Evolutionary conservation across 2,888 invertebrate genomes (phyloP).

Genomic region (Euzophera pinguis): DNA sequence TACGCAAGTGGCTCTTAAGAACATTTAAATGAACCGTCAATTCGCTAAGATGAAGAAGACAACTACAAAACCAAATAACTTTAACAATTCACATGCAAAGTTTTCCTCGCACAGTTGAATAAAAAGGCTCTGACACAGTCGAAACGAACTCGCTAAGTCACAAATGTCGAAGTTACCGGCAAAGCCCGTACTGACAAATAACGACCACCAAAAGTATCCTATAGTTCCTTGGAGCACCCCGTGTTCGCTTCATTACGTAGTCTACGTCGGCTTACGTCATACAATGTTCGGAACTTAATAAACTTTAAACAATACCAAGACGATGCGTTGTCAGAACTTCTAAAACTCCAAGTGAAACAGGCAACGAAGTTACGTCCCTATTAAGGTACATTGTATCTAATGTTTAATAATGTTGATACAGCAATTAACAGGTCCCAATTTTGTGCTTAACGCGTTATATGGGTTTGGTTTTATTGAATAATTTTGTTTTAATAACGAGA

Average conservation of each 20-base stretch:
- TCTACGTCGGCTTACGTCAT: constrained; percentile 62
- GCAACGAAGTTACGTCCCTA: constrained; percentile 58
- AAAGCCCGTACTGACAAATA: constrained; percentile 11
- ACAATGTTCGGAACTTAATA: constrained; percentile 70
- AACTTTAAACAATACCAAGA: constrained; percentile 73
- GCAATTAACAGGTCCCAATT: constrained; percentile 9
- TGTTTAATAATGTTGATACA: constrained; percentile 46
- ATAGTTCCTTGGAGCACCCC: constrained; percentile 24
- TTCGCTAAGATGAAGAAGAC: too few relatives aligned
- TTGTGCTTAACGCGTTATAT: not conserved
- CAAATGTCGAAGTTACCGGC: constrained; percentile 2
- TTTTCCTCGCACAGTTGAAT: not conserved
- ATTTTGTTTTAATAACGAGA: too few relatives aligned
- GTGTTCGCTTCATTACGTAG: constrained; percentile 54
- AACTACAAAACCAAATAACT: not conserved
- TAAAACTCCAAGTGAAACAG: constrained; percentile 60
- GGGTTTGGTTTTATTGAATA: not conserved
- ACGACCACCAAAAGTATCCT: constrained; percentile 20
- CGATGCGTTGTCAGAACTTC: constrained; percentile 74
- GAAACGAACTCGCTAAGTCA: not conserved
- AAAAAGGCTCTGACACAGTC: not conserved
- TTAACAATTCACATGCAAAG: constrained; percentile 19
- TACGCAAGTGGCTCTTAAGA: too few relatives aligned
- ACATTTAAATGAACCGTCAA: too few relatives aligned
- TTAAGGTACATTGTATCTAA: constrained; percentile 63